These are phyloP conservation scores for Ameiurus melas DNA, from an alignment of 2,113 vertebrate genomes.

Conservation along the genomic window DNA sequence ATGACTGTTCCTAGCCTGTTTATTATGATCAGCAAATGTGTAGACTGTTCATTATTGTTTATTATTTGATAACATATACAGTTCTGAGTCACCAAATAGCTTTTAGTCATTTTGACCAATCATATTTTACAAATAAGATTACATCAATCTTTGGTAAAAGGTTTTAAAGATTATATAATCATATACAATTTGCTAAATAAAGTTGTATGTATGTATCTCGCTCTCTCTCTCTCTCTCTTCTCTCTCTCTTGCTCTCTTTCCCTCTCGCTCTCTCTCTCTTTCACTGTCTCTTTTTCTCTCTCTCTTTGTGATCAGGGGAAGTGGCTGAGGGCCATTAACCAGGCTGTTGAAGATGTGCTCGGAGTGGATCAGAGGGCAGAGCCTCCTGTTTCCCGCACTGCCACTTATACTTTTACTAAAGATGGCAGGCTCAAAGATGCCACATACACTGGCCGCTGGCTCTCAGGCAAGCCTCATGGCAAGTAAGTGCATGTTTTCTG, in stretches of 20 bases:
- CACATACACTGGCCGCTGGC: slow-evolving; percentile 87
- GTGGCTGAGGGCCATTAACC: slow-evolving; percentile 90
- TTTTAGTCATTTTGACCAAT: background rate
- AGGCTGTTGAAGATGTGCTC: slow-evolving; percentile 88
- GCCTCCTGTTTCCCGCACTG: slow-evolving; percentile 85
- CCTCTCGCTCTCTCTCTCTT: slow-evolving; percentile 22
- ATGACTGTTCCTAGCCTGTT: background rate
- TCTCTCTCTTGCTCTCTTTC: background rate
- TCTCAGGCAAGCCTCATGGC: slow-evolving; percentile 90
- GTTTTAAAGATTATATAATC: background rate
- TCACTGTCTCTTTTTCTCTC: background rate
- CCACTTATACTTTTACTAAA: slow-evolving; percentile 86
- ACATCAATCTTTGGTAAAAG: background rate
- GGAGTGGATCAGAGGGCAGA: slow-evolving; percentile 76
- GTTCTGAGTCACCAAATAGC: background rate
- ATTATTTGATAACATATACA: background rate
- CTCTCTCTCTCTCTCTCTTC: slow-evolving; percentile 30
- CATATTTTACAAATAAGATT: background rate
- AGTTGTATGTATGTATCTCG: background rate
- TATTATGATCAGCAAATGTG: background rate
- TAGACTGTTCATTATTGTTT: background rate
- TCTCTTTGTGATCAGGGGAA: slow-evolving; percentile 76
- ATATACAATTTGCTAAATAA: background rate
- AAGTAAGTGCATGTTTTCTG: slow-evolving; percentile 71
- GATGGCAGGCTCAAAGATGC: slow-evolving; percentile 89